phyloP scores from a whole-genome alignment of 2,797 vertebrate genomes.

The Taenioides sp. region DNA sequence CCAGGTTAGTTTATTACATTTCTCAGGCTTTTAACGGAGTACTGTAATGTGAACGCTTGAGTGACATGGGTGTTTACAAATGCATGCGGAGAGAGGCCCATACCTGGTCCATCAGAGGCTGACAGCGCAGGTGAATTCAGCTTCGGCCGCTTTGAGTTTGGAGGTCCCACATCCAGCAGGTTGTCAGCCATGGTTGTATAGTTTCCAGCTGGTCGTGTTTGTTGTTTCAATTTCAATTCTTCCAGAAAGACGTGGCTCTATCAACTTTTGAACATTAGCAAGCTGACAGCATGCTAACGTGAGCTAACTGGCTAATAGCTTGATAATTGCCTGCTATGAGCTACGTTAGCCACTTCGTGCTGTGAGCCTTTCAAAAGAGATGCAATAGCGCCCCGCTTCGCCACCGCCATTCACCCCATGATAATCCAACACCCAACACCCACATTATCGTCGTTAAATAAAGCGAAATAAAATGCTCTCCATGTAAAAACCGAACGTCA shows the following conservation, averaged over 20 bases:
- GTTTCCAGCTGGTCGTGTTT: slow-evolving; percentile 20
- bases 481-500: slow-evolving; percentile 60
- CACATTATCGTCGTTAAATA: slow-evolving; percentile 82
- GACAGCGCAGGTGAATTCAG: slow-evolving; percentile 93
- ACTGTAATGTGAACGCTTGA: neutral
- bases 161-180: slow-evolving; percentile 94
- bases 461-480: slow-evolving; percentile 60
- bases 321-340: slow-evolving; percentile 71
- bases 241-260: slow-evolving; percentile 29
- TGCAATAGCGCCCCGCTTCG: slow-evolving; percentile 93
- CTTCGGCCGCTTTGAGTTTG: slow-evolving; percentile 93
- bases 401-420: slow-evolving; percentile 87
- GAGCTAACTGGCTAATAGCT: slow-evolving; percentile 71
- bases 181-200: slow-evolving; percentile 89
- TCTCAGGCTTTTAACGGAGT: no score
- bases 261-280: slow-evolving; percentile 66
- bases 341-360: slow-evolving; percentile 67
- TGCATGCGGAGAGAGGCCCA: slow-evolving; percentile 60
- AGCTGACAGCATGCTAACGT: slow-evolving; percentile 65
- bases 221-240: slow-evolving; percentile 27
- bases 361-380: slow-evolving; percentile 78
- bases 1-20: neutral
- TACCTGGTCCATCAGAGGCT: slow-evolving; percentile 93
- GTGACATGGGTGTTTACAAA: slow-evolving; percentile 18
- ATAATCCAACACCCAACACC: slow-evolving; percentile 85